phyloP scores from a whole-genome alignment of 2,113 vertebrate genomes.

The Bagarius yarrelli region DNA sequence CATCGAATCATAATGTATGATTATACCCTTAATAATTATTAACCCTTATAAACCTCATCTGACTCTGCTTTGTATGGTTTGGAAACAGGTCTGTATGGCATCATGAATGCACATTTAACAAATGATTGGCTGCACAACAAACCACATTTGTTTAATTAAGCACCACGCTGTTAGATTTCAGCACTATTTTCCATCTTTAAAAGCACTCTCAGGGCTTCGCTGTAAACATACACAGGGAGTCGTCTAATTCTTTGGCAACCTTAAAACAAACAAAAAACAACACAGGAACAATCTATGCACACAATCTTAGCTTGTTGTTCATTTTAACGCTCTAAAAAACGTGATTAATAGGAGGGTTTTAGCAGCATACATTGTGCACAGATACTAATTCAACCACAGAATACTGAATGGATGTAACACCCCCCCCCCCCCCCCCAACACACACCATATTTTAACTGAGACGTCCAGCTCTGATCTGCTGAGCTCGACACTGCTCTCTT shows the following conservation, averaged over 20 bases:
- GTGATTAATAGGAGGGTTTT: neutral
- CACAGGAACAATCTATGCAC: neutral
- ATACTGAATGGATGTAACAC: neutral
- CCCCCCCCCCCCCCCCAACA: neutral
- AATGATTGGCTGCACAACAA: slow-evolving; percentile 34
- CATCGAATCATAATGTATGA: neutral
- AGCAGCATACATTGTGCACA: neutral
- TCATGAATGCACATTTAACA: slow-evolving; percentile 30
- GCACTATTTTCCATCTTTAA: slow-evolving; percentile 51
- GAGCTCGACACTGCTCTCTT: slow-evolving; percentile 32
- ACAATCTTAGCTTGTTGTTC: neutral
- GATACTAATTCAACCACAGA: neutral
- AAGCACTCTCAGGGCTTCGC: slow-evolving; percentile 23
- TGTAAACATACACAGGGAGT: slow-evolving; percentile 34
- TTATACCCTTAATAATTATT: slow-evolving; percentile 44
- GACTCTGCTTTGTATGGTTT: slow-evolving; percentile 6
- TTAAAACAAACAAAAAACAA: slow-evolving; percentile 39
- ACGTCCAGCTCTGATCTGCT: slow-evolving; percentile 25
- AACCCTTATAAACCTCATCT: slow-evolving; percentile 43
- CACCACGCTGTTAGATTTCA: slow-evolving; percentile 38
- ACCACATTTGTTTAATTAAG: slow-evolving; percentile 57
- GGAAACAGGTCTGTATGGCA: slow-evolving; percentile 38
- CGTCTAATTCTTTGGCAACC: slow-evolving; percentile 37
- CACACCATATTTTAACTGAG: slow-evolving; percentile 9
- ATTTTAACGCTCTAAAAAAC: neutral